A percentile compares a stretch with the other conserved stretches of the same genome.
Conservation (phyloP, 2,797 vertebrate genomes). For the Hydrophis major region DNA sequence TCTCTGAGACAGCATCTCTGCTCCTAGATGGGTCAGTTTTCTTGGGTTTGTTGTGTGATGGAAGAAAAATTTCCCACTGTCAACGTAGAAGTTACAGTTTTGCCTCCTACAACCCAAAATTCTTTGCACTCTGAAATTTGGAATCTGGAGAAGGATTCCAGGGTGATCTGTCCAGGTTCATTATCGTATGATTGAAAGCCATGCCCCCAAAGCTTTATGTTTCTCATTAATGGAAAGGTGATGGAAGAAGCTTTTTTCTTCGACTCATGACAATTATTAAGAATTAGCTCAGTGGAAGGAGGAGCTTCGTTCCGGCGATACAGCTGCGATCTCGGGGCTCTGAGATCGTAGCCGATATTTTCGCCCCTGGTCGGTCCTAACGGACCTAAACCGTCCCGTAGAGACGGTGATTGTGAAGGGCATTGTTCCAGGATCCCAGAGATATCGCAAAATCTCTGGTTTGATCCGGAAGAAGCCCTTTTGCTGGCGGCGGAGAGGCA, state of each 20-base stretch:
- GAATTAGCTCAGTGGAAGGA: conserved; percentile 12
- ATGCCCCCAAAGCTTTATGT: not conserved
- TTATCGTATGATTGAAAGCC: not conserved
- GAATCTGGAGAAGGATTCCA: not conserved
- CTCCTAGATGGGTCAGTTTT: not conserved
- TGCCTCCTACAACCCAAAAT: not conserved
- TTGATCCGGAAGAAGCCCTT: no score
- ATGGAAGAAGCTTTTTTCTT: not conserved
- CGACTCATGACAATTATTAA: conserved; percentile 4
- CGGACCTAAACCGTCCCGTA: no score
- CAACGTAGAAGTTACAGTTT: not conserved
- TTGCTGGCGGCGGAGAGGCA: no score
- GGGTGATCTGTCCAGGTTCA: not conserved
- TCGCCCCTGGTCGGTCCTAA: no score
- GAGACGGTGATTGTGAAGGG: no score
- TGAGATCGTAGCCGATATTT: no score
- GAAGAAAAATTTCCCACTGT: not conserved
- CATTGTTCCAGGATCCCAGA: no score
- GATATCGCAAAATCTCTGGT: no score
- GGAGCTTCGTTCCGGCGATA: no score
- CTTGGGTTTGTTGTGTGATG: not conserved
- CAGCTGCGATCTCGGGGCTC: no score
- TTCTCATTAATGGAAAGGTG: not conserved
- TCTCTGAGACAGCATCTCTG: no score
- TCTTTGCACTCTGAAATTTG: not conserved